phyloP scores from a whole-genome alignment of 2,888 invertebrate species.

The Liopterus haemorrhoidalis region DNA sequence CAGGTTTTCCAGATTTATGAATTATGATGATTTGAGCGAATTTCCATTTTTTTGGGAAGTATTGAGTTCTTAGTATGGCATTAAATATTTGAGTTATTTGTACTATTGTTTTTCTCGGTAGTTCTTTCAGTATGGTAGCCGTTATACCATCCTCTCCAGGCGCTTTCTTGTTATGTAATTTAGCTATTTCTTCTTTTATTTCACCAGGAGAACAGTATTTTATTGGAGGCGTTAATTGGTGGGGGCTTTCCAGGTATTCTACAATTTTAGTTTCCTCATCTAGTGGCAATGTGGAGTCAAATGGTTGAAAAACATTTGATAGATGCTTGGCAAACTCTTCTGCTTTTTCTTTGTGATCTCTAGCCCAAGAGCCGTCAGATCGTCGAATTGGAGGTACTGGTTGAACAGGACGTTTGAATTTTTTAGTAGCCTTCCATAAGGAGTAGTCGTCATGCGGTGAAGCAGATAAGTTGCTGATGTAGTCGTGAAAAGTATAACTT shows the following conservation, averaged over 20 bases:
- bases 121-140: conserved; percentile 27
- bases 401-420: conserved; percentile 2
- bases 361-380: conserved; percentile 18
- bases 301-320: conserved; percentile 19
- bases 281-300: conserved; percentile 3
- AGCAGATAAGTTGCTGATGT: conserved; percentile 9
- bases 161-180: conserved; percentile 16
- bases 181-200: conserved; percentile 11
- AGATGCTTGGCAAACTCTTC: conserved; percentile 17
- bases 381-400: conserved; percentile 19
- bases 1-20: conserved; percentile 12
- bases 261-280: conserved; percentile 12
- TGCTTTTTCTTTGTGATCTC: conserved; percentile 25
- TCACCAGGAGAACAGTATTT: conserved; percentile 11
- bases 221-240: conserved; percentile 16
- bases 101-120: conserved; percentile 26
- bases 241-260: conserved; percentile 15
- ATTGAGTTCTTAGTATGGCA: conserved; percentile 25
- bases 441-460: conserved; percentile 16
- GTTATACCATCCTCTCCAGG: conserved; percentile 26
- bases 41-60: conserved; percentile 33
- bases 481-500: background rate
- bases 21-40: conserved; percentile 21
- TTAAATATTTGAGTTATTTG: conserved; percentile 30
- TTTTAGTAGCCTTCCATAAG: conserved; percentile 21